A percentile compares a stretch with the other conserved stretches of the same genome.
phyloP scores from a whole-genome alignment of 2,797 vertebrate species.

The Hippocampus kuda region DNA sequence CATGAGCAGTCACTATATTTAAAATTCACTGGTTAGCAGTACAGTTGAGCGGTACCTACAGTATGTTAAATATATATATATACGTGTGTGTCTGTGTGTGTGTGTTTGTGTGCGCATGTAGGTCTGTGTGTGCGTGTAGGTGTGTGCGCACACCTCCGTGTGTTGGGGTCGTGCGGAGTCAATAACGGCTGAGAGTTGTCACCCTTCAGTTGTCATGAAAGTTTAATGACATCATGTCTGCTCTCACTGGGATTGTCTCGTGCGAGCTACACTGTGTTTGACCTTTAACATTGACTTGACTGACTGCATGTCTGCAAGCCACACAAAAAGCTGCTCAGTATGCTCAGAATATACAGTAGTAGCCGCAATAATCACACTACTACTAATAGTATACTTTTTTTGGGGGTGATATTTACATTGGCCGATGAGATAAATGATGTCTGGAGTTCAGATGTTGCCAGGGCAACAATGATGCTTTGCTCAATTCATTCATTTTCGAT shows the following conservation, averaged over 20 bases:
- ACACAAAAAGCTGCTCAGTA: background rate
- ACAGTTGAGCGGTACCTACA: background rate
- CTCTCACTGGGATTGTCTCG: conserved; percentile 27
- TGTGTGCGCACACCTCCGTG: background rate
- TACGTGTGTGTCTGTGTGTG: conserved; percentile 18
- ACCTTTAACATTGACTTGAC: conserved; percentile 1
- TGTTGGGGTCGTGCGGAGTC: conserved; percentile 32
- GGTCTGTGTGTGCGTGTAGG: conserved; percentile 17
- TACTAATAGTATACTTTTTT: background rate
- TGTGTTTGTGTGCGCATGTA: conserved; percentile 3
- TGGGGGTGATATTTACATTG: background rate
- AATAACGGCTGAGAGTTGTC: conserved; percentile 42
- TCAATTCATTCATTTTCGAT: no score
- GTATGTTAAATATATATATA: background rate
- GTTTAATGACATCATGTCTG: conserved; percentile 47
- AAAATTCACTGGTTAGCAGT: background rate
- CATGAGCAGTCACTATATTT: no score
- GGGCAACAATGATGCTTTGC: no score
- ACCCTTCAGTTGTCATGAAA: conserved; percentile 67
- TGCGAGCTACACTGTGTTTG: background rate
- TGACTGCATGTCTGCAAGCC: background rate
- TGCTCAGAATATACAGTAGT: background rate
- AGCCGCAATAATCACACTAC: no score
- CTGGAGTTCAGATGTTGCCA: no score
- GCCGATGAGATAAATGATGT: background rate